Conservation (phyloP, 2,888 invertebrate genomes). For the Lithosia quadra region DNA sequence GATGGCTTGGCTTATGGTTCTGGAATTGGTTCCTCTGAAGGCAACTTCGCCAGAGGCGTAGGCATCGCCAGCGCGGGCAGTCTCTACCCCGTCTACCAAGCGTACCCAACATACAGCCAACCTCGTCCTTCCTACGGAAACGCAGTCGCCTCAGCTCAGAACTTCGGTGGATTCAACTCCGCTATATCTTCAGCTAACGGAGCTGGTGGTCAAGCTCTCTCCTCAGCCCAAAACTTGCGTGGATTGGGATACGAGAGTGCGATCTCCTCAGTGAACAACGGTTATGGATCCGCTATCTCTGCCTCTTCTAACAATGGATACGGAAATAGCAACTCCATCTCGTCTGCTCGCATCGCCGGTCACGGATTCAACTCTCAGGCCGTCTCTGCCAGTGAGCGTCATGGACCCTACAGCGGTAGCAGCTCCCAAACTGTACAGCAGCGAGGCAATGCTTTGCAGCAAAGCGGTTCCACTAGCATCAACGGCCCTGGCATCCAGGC, state of each 20-base stretch:
- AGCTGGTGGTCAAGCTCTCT: conserved; percentile 54
- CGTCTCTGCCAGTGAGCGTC: conserved; percentile 68
- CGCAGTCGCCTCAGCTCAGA: conserved; percentile 64
- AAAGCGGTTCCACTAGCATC: conserved; percentile 71
- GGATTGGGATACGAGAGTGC: conserved; percentile 43
- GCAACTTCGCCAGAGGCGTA: conserved; percentile 68
- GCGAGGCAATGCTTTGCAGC: conserved; percentile 58
- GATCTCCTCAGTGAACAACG: conserved; percentile 54
- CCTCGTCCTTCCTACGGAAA: conserved; percentile 56
- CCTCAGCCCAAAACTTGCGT: conserved; percentile 52
- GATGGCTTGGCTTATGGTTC: conserved; percentile 71
- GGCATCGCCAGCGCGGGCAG: conserved; percentile 67
- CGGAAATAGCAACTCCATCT: conserved; percentile 49
- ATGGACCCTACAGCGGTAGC: conserved; percentile 64
- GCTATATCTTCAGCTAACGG: conserved; percentile 63
- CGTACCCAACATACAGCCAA: conserved; percentile 51
- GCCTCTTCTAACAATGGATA: conserved; percentile 58
- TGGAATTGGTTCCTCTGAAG: conserved; percentile 60
- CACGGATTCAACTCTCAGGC: conserved; percentile 56
- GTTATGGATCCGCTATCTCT: conserved; percentile 41
- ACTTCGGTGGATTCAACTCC: conserved; percentile 65
- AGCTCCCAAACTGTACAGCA: conserved; percentile 71
- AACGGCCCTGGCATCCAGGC: conserved; percentile 72
- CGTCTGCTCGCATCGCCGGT: conserved; percentile 64
- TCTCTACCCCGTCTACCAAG: conserved; percentile 46